A percentile compares a stretch with the other conserved stretches of the same genome.
These are phyloP conservation scores for Microctenopoma lineatum DNA, from an alignment of 2,797 vertebrate species.

Conservation along the genomic window DNA sequence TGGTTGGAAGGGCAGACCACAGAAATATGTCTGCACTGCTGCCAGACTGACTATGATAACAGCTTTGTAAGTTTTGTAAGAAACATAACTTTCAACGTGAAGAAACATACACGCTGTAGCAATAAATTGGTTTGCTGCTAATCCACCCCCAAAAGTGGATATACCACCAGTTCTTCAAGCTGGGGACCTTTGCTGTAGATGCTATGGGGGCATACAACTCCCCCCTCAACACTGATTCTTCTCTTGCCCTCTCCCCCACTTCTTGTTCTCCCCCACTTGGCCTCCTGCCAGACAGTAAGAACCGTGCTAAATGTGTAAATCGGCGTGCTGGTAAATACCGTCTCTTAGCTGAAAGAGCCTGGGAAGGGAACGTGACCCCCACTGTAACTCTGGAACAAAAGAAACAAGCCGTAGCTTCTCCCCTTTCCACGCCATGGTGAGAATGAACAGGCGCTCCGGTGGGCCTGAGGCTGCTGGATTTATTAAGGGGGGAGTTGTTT, in stretches of 20 bases:
- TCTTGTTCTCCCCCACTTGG: slow-evolving; percentile 34
- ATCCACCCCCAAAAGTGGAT: neutral
- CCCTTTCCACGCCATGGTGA: slow-evolving; percentile 51
- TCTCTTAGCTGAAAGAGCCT: slow-evolving; percentile 53
- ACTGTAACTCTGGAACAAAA: slow-evolving; percentile 67
- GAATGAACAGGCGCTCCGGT: slow-evolving; percentile 50
- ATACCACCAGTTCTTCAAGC: neutral
- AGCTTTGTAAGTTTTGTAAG: too few relatives aligned
- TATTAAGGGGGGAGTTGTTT: slow-evolving; percentile 12
- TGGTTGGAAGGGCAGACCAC: too few relatives aligned
- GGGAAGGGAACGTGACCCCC: slow-evolving; percentile 65
- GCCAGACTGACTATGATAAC: too few relatives aligned
- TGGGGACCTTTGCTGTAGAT: neutral
- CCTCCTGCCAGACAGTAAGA: slow-evolving; percentile 54
- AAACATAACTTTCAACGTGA: too few relatives aligned
- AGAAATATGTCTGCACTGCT: too few relatives aligned
- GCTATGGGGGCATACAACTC: neutral
- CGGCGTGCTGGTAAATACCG: slow-evolving; percentile 65
- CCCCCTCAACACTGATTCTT: slow-evolving; percentile 12
- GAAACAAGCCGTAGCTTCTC: slow-evolving; percentile 60
- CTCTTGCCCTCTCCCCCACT: slow-evolving; percentile 4
- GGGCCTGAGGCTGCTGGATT: slow-evolving; percentile 22
- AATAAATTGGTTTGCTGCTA: neutral
- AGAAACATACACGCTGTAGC: neutral
- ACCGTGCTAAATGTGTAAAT: slow-evolving; percentile 71